Evolutionary conservation across 1,140 invertebrate species (phyloP).

Genomic region (Heliconius eleuchia): DNA sequence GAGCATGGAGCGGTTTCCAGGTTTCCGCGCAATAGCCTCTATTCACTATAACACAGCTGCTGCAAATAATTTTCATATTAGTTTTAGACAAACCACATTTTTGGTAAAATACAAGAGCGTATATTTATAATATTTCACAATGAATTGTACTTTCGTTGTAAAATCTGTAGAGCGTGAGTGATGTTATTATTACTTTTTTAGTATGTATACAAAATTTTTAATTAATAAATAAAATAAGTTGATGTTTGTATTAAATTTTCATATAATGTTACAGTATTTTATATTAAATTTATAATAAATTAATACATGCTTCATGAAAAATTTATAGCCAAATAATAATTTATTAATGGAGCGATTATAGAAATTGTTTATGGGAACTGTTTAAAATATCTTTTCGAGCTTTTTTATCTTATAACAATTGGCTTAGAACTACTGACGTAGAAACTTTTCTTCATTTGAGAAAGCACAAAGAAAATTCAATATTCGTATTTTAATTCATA

Average conservation of each 20-base stretch:
- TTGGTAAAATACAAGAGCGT: slow-evolving; percentile 28
- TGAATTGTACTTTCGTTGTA: slow-evolving; percentile 1
- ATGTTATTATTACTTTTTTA: background rate
- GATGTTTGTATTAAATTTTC: background rate
- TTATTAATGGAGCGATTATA: no score
- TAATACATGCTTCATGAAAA: no score
- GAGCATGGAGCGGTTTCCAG: slow-evolving; percentile 36
- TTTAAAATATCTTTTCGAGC: no score
- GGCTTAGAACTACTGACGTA: background rate
- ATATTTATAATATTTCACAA: slow-evolving; percentile 13
- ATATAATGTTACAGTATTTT: no score
- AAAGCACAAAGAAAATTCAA: background rate
- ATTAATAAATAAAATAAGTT: background rate
- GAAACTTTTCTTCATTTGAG: background rate
- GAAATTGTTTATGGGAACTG: no score
- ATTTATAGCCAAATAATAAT: no score
- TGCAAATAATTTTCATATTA: slow-evolving; percentile 35
- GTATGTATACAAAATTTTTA: background rate
- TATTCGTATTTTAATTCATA: background rate
- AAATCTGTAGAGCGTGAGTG: slow-evolving; percentile 5
- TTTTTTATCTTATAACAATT: no score
- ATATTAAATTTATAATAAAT: no score
- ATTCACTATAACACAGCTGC: slow-evolving; percentile 26
- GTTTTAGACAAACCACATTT: slow-evolving; percentile 32
- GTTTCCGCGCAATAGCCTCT: slow-evolving; percentile 35